Percentiles rank a stretch among this genome's conserved stretches.
phyloP scores from a whole-genome alignment of 2,888 invertebrate species.

The Antheraea yamamai region DNA sequence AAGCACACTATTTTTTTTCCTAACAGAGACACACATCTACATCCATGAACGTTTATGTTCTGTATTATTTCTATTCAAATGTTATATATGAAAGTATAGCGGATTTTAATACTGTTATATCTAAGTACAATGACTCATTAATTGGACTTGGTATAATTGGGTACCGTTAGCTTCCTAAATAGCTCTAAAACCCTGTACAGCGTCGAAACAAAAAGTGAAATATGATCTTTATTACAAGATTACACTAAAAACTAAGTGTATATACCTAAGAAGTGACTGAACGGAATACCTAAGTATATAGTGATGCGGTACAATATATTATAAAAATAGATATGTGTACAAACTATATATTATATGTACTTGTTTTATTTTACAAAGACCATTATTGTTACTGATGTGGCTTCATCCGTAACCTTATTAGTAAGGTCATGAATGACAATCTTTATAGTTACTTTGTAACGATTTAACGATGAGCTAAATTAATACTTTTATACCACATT shows the following conservation, averaged over 20 bases:
- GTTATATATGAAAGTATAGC: too few species aligned
- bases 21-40: too few species aligned
- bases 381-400: background rate
- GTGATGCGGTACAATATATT: background rate
- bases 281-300: background rate
- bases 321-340: background rate
- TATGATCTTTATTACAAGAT: too few species aligned
- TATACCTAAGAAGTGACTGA: background rate
- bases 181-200: background rate
- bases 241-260: background rate
- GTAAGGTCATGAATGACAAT: background rate
- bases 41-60: too few species aligned
- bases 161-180: background rate
- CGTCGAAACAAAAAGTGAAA: too few species aligned
- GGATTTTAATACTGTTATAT: too few species aligned
- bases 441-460: background rate
- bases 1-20: too few species aligned
- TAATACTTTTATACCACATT: background rate
- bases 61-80: too few species aligned
- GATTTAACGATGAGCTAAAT: background rate
- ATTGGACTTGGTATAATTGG: background rate
- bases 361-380: slow-evolving; percentile 9
- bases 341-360: background rate
- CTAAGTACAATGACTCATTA: too few species aligned
- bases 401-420: background rate